Percentiles rank a stretch among this genome's conserved stretches.
Conservation (phyloP, 2,888 invertebrate genomes). For the Drosophila birchii region DNA sequence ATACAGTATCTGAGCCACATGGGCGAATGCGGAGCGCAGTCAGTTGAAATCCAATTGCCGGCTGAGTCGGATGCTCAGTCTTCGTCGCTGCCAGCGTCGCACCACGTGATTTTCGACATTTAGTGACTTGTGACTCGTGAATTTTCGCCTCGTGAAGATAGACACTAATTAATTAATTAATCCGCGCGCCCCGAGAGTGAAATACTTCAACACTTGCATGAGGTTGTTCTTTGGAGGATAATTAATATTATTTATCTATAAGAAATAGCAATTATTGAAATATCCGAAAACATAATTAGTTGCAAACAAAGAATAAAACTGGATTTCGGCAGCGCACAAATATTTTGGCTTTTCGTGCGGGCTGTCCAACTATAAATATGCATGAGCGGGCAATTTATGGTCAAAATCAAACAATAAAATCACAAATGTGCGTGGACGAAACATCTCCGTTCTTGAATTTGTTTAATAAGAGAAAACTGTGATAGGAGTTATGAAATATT, state of each 20-base stretch:
- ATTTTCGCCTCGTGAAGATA: slow-evolving; percentile 11
- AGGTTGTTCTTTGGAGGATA: slow-evolving; percentile 20
- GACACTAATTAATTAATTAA: slow-evolving; percentile 50
- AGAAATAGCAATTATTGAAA: slow-evolving; percentile 39
- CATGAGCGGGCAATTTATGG: slow-evolving; percentile 63
- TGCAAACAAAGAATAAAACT: slow-evolving; percentile 68
- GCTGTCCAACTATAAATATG: slow-evolving; percentile 62
- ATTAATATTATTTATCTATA: slow-evolving; percentile 41
- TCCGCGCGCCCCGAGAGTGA: slow-evolving; percentile 5
- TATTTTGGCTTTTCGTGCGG: slow-evolving; percentile 24
- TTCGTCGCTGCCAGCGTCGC: slow-evolving; percentile 40
- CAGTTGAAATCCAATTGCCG: slow-evolving; percentile 70
- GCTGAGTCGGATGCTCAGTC: slow-evolving; percentile 55
- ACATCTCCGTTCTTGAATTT: not conserved
- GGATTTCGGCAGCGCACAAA: slow-evolving; percentile 60
- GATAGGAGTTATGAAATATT: slow-evolving; percentile 2
- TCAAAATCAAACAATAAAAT: slow-evolving; percentile 39
- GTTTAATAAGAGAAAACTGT: not conserved
- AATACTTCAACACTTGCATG: slow-evolving; percentile 26
- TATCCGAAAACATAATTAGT: slow-evolving; percentile 53
- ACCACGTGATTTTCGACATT: slow-evolving; percentile 51
- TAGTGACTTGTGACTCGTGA: slow-evolving; percentile 13
- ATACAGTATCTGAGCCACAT: slow-evolving; percentile 53
- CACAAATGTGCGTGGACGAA: slow-evolving; percentile 32
- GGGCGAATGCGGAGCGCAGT: slow-evolving; percentile 50